Evolutionary conservation across 2,113 vertebrate species (phyloP).

Genomic region (Tetraodon nigroviridis): DNA sequence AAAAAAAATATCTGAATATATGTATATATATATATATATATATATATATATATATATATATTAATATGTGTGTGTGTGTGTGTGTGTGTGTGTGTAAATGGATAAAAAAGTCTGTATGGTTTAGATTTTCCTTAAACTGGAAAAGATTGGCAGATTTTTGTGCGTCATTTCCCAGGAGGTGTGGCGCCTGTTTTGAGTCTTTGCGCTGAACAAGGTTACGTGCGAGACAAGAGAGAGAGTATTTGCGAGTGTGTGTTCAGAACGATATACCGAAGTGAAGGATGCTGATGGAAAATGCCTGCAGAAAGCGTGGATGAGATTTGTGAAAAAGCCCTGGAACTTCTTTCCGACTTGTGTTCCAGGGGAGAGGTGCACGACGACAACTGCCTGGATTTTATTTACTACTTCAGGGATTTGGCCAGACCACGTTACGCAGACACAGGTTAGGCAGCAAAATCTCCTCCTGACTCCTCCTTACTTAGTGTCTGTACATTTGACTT

Average conservation of each 20-base stretch:
- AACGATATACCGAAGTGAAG: slow-evolving; percentile 76
- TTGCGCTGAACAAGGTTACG: slow-evolving; percentile 10
- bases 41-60: no score
- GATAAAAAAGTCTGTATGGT: no score
- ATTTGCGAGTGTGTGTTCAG: slow-evolving; percentile 18
- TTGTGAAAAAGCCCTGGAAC: slow-evolving; percentile 94
- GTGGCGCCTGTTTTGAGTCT: slow-evolving; percentile 34
- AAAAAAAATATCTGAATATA: no score
- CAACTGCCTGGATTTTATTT: slow-evolving; percentile 91
- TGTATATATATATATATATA: no score
- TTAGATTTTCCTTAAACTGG: neutral
- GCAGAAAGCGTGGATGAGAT: slow-evolving; percentile 94
- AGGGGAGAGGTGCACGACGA: slow-evolving; percentile 92
- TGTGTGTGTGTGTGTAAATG: no score
- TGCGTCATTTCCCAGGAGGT: slow-evolving; percentile 14
- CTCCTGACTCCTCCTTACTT: no score
- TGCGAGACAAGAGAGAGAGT: slow-evolving; percentile 2
- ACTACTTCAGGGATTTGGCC: slow-evolving; percentile 88
- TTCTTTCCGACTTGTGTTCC: slow-evolving; percentile 92
- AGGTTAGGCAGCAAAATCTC: slow-evolving; percentile 67
- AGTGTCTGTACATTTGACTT: no score
- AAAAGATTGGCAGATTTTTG: neutral
- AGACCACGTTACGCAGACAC: slow-evolving; percentile 89
- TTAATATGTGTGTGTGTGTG: no score
- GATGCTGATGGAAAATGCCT: slow-evolving; percentile 98